These are phyloP conservation scores for Latrodectus hesperus DNA, from an alignment of 2,888 invertebrate species.

Conservation along the genomic window DNA sequence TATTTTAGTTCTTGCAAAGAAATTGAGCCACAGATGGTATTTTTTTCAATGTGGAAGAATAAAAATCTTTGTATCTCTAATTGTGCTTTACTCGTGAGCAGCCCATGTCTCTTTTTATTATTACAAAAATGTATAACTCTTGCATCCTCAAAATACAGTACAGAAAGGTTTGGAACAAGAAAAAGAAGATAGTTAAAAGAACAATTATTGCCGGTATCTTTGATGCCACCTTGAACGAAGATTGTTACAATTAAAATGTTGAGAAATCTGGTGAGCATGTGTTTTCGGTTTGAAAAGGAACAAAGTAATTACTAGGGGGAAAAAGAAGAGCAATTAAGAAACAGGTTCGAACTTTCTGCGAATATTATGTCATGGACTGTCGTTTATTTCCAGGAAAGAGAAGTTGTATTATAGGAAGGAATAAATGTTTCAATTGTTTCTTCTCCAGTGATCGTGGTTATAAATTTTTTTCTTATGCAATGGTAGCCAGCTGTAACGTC, in stretches of 20 bases:
- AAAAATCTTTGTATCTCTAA: conserved; percentile 49
- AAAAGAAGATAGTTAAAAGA: not conserved
- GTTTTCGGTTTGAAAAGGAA: conserved; percentile 8
- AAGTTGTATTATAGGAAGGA: conserved; percentile 4
- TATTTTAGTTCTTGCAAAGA: not conserved
- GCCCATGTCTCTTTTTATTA: not conserved
- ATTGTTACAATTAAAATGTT: conserved; percentile 19
- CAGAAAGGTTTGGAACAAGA: not conserved
- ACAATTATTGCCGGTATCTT: conserved; percentile 10
- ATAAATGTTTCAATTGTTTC: conserved; percentile 29
- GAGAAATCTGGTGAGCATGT: conserved; percentile 34
- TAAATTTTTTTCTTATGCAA: conserved; percentile 29
- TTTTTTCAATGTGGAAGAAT: conserved; percentile 21
- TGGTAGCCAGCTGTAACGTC: conserved; percentile 23
- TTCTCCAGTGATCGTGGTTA: conserved; percentile 11
- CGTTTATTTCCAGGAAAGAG: not conserved
- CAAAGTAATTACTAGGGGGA: conserved; percentile 20
- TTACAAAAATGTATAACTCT: no score
- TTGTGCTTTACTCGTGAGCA: conserved; percentile 25
- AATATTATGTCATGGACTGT: conserved; percentile 30
- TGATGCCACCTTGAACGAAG: not conserved
- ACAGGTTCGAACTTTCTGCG: not conserved
- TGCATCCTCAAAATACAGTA: no score
- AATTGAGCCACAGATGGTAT: conserved; percentile 10
- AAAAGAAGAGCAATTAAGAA: conserved; percentile 5